A percentile compares a stretch with the other conserved stretches of the same genome.
phyloP scores from a whole-genome alignment of 2,888 invertebrate genomes.

The Lagria hirta region DNA sequence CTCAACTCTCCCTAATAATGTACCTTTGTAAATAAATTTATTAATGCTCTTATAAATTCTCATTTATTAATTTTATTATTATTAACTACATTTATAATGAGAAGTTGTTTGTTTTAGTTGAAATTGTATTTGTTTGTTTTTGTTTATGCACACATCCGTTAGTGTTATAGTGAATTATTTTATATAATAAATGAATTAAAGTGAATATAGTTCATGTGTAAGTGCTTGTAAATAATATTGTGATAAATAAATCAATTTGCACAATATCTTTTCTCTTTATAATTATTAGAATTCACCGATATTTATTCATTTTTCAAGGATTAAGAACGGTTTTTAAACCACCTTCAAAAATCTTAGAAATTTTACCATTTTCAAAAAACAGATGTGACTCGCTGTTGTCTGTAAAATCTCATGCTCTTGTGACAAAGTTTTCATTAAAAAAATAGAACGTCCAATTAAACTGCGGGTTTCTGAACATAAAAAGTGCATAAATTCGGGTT shows the following conservation, averaged over 20 bases:
- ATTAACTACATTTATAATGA: conserved; percentile 36
- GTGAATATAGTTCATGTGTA: conserved; percentile 50
- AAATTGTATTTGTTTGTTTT: conserved; percentile 35
- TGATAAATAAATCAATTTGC: conserved; percentile 55
- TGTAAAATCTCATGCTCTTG: no score
- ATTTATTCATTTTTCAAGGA: no score
- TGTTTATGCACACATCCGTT: conserved; percentile 40
- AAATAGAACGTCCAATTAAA: no score
- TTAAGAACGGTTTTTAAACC: no score
- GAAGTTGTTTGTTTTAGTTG: conserved; percentile 32
- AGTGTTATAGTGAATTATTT: conserved; percentile 46
- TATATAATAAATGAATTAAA: conserved; percentile 42
- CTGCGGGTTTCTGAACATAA: no score
- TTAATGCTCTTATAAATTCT: conserved; percentile 32
- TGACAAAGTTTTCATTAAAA: no score
- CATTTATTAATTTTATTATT: conserved; percentile 28
- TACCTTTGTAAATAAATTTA: conserved; percentile 25
- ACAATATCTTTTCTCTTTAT: no score
- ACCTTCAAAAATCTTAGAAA: no score
- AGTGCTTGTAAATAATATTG: conserved; percentile 56
- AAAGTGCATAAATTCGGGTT: no score
- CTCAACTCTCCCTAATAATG: conserved; percentile 7
- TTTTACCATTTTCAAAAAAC: no score
- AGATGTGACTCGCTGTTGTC: no score
- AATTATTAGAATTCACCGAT: no score